These are phyloP conservation scores for Diorhabda sublineata DNA, from an alignment of 1,140 invertebrate species.

Conservation along the genomic window DNA sequence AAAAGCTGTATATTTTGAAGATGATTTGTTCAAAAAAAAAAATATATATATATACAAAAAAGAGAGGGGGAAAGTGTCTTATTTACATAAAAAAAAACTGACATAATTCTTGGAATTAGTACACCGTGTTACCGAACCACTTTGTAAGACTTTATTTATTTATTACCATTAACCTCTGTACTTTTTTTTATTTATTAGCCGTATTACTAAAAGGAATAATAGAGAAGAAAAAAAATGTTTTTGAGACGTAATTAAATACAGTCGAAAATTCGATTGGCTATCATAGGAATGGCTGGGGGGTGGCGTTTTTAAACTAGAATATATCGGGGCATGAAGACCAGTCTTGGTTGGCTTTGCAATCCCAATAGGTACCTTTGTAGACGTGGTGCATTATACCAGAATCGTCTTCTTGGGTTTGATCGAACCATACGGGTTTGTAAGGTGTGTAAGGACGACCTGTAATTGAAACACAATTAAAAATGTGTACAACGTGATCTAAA, in stretches of 20 bases:
- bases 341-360: conserved; percentile 80
- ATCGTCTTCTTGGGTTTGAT: conserved; percentile 70
- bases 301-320: conserved; percentile 55
- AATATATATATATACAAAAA: conserved; percentile 13
- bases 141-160: neutral
- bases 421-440: conserved; percentile 92
- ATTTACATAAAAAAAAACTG: conserved; percentile 16
- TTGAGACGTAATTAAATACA: neutral
- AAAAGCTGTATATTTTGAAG: conserved; percentile 22
- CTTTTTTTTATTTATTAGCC: conserved; percentile 9
- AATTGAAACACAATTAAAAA: conserved; percentile 14
- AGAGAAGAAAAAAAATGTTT: neutral
- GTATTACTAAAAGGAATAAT: neutral
- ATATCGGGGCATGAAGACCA: conserved; percentile 93
- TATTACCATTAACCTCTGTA: conserved; percentile 7
- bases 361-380: conserved; percentile 90
- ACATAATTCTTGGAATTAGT: conserved; percentile 15
- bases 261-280: neutral
- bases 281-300: no score
- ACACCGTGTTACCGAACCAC: neutral
- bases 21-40: conserved; percentile 1
- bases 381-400: conserved; percentile 81
- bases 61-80: conserved; percentile 2
- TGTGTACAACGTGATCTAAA: neutral
- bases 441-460: conserved; percentile 65